Evolutionary conservation across 2,888 invertebrate genomes (phyloP).

Genomic region (Lycophotia porphyrea): DNA sequence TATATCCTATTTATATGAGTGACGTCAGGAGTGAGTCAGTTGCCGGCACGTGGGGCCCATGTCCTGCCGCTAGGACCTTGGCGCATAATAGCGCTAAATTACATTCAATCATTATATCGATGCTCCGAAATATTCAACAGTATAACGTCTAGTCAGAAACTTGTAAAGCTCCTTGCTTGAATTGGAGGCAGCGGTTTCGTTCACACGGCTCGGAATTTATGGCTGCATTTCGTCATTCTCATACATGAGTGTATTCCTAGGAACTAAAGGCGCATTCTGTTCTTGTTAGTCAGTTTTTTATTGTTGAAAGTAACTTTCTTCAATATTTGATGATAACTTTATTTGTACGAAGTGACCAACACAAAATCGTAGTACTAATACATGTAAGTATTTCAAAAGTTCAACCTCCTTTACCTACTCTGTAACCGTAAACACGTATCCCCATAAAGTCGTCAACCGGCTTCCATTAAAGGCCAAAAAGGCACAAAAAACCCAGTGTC

Average conservation of each 20-base stretch:
- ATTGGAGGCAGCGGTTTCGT: constrained; percentile 24
- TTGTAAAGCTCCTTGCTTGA: constrained; percentile 34
- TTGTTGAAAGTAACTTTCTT: constrained; percentile 4
- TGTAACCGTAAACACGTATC: constrained; percentile 48
- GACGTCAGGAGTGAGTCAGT: constrained; percentile 74
- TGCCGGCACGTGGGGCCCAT: constrained; percentile 64
- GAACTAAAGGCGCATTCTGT: constrained; percentile 5
- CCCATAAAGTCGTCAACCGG: constrained; percentile 69
- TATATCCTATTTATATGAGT: constrained; percentile 68
- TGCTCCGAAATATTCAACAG: constrained; percentile 53
- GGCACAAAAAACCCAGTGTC: constrained; percentile 66
- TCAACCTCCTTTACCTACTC: constrained; percentile 27
- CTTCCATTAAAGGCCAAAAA: constrained; percentile 68
- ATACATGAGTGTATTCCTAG: constrained; percentile 20
- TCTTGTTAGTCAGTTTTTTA: neutral
- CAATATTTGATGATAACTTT: neutral
- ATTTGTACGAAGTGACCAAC: neutral
- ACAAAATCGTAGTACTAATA: constrained; percentile 1
- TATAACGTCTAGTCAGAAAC: constrained; percentile 18
- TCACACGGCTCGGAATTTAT: constrained; percentile 46
- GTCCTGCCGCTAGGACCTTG: constrained; percentile 75
- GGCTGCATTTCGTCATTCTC: constrained; percentile 31
- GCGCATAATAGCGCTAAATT: constrained; percentile 67
- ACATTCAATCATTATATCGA: constrained; percentile 65
- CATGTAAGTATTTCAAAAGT: too few species aligned